Evolutionary conservation across 2,888 invertebrate species (phyloP), one percentile per base, ranked within the genome.

Genomic region (Limenitis camilla): DNA sequence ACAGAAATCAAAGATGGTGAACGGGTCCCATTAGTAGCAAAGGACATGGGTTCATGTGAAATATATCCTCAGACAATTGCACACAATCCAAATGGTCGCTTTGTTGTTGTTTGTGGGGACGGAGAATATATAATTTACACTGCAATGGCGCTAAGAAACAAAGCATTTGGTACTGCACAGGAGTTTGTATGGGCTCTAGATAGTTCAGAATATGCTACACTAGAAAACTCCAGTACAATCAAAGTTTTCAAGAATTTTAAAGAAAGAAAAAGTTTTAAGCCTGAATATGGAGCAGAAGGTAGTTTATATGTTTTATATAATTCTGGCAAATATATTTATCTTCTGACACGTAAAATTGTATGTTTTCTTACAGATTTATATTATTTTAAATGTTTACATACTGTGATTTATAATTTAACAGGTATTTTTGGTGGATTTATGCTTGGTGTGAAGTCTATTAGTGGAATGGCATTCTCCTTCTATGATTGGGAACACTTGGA

Each of bases 81-180:
- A 30, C 99, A 99, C 79, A 99, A 99, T 83, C 98, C 99, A 0
- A 99, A 99, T 78, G 99, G 99, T 10, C 92, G 96, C 30, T 92
- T 92, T 61, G 89, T 90, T 5, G 99, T 98, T 0, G 99, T 99
- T 2, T 99, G 99, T 72, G 99, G 99, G 1, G 99, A 99, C 79
- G 99, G 99, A 9, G 99, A 99, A 78, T 99, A 98, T 79, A 99
- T 99, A 44, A 99, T 99, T 66, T 99, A 99, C 88, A 99, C 99
- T 0, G 97, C 99, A 0, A 98, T 99, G 98, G 99, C 99, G 0
- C 87, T 99, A 59, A 90, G 99, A 48, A 99, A 99, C 81, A 99
- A 99, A 77, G 98, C 98, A 1, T 99, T 99, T 74, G 99, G 99
- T 0, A 93, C 96, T 8, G 99, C 98, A 0, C 96, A 98, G 67